Percentiles rank a stretch among this genome's conserved stretches.
Evolutionary conservation across 2,797 vertebrate species (phyloP).

Genomic region (Sandelia bainsii): DNA sequence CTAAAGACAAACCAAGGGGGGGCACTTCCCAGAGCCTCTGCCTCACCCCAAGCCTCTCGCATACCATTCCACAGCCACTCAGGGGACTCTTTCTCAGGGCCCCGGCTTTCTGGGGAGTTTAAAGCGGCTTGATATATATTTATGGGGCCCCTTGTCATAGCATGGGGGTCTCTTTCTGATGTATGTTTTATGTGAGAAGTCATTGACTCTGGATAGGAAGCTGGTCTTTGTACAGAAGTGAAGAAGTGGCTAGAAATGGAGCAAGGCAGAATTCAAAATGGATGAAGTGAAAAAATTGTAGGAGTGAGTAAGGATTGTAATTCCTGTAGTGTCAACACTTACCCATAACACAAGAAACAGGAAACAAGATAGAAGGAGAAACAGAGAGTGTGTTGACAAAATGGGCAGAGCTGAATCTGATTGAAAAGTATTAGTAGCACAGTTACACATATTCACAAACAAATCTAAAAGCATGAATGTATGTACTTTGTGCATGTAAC

Average conservation of each 20-base stretch:
- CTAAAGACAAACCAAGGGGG: conserved; percentile 55
- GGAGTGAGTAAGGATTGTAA: not conserved
- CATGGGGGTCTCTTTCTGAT: conserved; percentile 72
- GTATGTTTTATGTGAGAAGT: conserved; percentile 74
- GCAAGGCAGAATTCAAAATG: conserved; percentile 36
- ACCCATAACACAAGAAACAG: conserved; percentile 30
- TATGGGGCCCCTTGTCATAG: conserved; percentile 61
- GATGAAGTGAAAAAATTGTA: conserved; percentile 42
- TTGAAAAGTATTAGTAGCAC: conserved; percentile 18
- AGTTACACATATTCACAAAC: conserved; percentile 19
- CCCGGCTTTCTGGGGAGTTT: conserved; percentile 69
- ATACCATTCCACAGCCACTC: conserved; percentile 75
- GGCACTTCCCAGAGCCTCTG: conserved; percentile 69
- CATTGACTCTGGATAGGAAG: conserved; percentile 65
- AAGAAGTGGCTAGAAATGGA: conserved; percentile 49
- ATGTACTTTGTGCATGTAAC: conserved; percentile 9
- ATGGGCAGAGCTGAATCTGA: conserved; percentile 44
- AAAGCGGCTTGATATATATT: conserved; percentile 79
- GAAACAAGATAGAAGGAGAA: conserved; percentile 38
- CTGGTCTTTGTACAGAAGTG: conserved; percentile 38
- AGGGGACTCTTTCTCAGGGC: conserved; percentile 76
- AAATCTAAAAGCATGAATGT: conserved; percentile 26
- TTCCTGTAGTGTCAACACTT: conserved; percentile 15
- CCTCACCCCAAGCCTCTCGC: conserved; percentile 63
- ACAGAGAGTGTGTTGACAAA: conserved; percentile 67